Conservation (phyloP, 92 coral and sea anemone species). For the Pocillopora meandrina region DNA sequence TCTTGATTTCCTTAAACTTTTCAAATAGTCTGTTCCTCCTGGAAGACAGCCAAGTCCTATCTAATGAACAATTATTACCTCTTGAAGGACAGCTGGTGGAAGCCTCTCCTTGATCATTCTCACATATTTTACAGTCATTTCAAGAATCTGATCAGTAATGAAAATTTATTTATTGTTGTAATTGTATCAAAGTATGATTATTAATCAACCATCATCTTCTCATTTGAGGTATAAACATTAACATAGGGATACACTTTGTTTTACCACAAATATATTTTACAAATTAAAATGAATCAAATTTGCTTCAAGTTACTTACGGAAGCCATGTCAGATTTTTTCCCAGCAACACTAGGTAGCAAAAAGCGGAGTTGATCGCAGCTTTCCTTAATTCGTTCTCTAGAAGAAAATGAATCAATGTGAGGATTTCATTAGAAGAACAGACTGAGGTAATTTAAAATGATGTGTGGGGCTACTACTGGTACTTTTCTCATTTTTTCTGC, state of each 20-base stretch:
- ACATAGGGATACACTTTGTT: too few species aligned
- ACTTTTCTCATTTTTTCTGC: too few species aligned
- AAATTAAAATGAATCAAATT: background rate
- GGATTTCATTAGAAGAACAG: too few species aligned
- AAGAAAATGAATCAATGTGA: background rate
- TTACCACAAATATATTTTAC: too few species aligned
- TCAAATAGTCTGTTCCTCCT: too few species aligned
- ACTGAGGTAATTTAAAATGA: too few species aligned
- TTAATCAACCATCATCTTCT: too few species aligned
- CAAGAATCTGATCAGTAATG: slow-evolving; percentile 65
- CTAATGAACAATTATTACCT: slow-evolving; percentile 42
- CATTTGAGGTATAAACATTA: too few species aligned
- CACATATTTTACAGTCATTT: slow-evolving; percentile 88
- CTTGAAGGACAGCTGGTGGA: slow-evolving; percentile 74
- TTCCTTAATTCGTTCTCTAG: slow-evolving; percentile 86
- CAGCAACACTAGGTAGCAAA: slow-evolving; percentile 78
- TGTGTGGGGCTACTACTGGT: too few species aligned
- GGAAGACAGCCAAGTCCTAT: background rate
- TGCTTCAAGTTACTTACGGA: slow-evolving; percentile 54
- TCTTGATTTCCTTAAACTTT: too few species aligned
- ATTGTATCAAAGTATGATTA: too few species aligned
- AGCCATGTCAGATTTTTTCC: slow-evolving; percentile 89
- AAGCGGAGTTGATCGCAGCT: slow-evolving; percentile 85
- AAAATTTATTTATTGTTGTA: too few species aligned
- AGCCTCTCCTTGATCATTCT: slow-evolving; percentile 69